Percentiles rank a stretch among this genome's conserved stretches.
Evolutionary conservation across 2,888 invertebrate species (phyloP).

Genomic region (Thelaira solivaga): DNA sequence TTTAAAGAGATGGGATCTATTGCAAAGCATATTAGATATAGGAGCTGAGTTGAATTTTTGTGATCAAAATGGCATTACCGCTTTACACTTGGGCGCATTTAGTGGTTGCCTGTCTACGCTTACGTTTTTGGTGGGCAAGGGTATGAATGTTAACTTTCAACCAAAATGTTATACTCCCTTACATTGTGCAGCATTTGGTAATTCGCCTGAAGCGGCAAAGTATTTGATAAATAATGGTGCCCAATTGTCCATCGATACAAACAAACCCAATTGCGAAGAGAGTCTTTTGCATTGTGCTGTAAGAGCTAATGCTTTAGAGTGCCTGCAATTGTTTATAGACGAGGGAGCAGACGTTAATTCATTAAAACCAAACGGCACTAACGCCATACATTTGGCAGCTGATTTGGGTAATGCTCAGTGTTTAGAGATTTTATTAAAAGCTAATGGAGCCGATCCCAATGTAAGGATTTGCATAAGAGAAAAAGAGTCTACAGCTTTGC

Average conservation of each 20-base stretch:
- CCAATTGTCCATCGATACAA: constrained; percentile 83
- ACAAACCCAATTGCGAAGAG: constrained; percentile 83
- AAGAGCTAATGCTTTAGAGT: constrained; percentile 88
- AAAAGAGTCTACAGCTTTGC: constrained; percentile 87
- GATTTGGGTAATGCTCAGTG: constrained; percentile 88
- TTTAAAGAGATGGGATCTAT: constrained; percentile 82
- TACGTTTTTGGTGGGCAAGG: constrained; percentile 82
- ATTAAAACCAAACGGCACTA: constrained; percentile 86
- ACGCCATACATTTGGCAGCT: constrained; percentile 88
- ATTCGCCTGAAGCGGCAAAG: constrained; percentile 87
- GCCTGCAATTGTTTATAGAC: constrained; percentile 85
- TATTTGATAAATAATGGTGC: constrained; percentile 86
- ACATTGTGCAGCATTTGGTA: constrained; percentile 93
- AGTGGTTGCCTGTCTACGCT: constrained; percentile 86
- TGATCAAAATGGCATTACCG: constrained; percentile 85
- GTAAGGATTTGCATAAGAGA: constrained; percentile 83
- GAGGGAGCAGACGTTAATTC: constrained; percentile 87
- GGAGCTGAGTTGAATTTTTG: constrained; percentile 85
- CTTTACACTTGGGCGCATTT: constrained; percentile 87
- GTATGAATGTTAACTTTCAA: constrained; percentile 83
- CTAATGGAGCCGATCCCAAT: constrained; percentile 84
- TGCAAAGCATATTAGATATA: constrained; percentile 81
- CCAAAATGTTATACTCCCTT: constrained; percentile 87
- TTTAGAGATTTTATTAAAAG: constrained; percentile 85
- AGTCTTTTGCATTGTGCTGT: constrained; percentile 91